These are phyloP conservation scores for Otocyon megalotis DNA, from an alignment of 2,113 vertebrate genomes.

Conservation along the genomic window DNA sequence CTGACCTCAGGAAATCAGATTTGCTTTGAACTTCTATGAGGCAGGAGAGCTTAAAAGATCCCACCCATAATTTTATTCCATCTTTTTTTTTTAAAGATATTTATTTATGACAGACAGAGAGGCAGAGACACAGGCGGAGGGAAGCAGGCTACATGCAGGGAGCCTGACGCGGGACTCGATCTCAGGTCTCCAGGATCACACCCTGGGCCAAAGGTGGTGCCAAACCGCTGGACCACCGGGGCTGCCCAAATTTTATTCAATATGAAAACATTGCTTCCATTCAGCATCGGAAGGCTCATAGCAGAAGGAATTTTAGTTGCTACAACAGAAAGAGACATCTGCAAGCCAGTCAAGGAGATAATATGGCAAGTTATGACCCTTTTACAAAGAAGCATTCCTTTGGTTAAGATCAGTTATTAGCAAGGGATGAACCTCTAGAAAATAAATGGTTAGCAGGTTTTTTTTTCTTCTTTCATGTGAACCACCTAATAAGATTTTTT, in stretches of 20 bases:
- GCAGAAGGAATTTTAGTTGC: background rate
- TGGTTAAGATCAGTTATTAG: background rate
- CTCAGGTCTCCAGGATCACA: too few species aligned
- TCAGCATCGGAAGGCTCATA: background rate
- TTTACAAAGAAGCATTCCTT: background rate
- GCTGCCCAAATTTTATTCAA: background rate
- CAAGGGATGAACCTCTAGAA: background rate
- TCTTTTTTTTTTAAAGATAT: background rate
- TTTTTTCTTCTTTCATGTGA: slow-evolving; percentile 1
- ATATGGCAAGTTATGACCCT: background rate
- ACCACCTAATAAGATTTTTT: background rate
- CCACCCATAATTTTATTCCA: background rate
- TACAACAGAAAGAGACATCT: background rate
- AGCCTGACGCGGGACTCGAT: too few species aligned
- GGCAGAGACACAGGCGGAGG: too few species aligned
- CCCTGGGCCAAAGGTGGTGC: too few species aligned
- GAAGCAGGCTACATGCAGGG: too few species aligned
- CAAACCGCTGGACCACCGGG: too few species aligned
- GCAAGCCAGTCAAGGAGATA: background rate
- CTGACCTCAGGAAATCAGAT: background rate
- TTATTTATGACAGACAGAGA: too few species aligned
- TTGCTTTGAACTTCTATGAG: background rate
- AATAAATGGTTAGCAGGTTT: background rate
- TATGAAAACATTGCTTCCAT: background rate
- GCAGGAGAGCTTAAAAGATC: background rate